phyloP scores from a whole-genome alignment of 2,797 vertebrate species.

The Serranus cabrilla region DNA sequence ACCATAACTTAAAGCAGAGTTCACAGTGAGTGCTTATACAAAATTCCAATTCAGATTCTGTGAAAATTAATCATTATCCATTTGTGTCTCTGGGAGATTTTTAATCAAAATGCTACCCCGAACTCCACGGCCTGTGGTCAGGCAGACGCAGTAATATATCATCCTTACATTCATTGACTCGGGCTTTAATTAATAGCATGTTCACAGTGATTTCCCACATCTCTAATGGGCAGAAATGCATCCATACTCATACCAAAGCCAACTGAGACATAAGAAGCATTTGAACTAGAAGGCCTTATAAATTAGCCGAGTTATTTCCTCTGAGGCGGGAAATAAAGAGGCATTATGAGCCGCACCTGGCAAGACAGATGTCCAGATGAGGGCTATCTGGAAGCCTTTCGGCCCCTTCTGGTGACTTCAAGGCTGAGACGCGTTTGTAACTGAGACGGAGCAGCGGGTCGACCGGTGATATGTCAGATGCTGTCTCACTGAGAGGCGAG shows the following conservation, averaged over 20 bases:
- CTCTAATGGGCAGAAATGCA: slow-evolving; percentile 38
- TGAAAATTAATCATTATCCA: slow-evolving; percentile 3
- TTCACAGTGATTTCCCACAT: slow-evolving; percentile 18
- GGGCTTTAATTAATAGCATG: slow-evolving; percentile 34
- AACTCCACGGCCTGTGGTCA: slow-evolving; percentile 30
- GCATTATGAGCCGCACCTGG: slow-evolving; percentile 54
- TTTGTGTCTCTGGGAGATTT: slow-evolving; percentile 15
- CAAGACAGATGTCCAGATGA: slow-evolving; percentile 56
- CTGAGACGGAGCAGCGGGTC: slow-evolving; percentile 24
- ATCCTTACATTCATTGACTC: slow-evolving; percentile 29
- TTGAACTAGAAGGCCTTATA: slow-evolving; percentile 55
- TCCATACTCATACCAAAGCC: background rate
- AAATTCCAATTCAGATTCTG: slow-evolving; percentile 7
- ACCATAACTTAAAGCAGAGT: background rate
- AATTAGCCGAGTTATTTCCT: slow-evolving; percentile 58
- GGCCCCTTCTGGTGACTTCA: slow-evolving; percentile 53
- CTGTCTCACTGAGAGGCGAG: slow-evolving; percentile 13
- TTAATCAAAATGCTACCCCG: slow-evolving; percentile 25
- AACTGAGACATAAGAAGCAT: slow-evolving; percentile 5
- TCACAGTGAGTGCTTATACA: background rate
- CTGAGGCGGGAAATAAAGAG: slow-evolving; percentile 36
- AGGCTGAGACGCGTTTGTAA: slow-evolving; percentile 41
- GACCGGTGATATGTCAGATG: slow-evolving; percentile 39
- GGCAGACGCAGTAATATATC: slow-evolving; percentile 28
- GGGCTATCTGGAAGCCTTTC: slow-evolving; percentile 37